Evolutionary conservation across 2,797 vertebrate species (phyloP).

Genomic region (Protosalanx chinensis): DNA sequence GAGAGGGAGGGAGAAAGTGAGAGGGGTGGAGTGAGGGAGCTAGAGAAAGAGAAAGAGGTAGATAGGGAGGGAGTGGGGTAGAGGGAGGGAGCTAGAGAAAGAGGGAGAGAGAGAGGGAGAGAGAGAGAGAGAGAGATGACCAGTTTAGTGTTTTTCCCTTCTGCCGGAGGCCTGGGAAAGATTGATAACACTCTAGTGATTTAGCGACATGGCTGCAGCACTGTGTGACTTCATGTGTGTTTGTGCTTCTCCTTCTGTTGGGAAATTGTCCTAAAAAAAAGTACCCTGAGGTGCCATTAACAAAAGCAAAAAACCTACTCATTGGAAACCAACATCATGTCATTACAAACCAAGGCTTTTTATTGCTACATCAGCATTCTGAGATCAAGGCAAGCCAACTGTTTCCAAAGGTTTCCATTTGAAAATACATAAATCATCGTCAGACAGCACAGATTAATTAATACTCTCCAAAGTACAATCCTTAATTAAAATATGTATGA

Average conservation of each 20-base stretch:
- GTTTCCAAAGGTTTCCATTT: conserved; percentile 26
- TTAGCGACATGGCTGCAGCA: conserved; percentile 21
- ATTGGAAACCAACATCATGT: conserved; percentile 21
- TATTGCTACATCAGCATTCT: neutral
- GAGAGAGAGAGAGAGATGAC: neutral
- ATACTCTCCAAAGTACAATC: conserved; percentile 41
- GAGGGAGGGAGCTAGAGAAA: neutral
- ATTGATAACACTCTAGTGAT: conserved; percentile 37
- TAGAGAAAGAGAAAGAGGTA: neutral
- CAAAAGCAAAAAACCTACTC: conserved; percentile 10
- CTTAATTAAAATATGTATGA: conserved; percentile 66
- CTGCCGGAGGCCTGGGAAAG: conserved; percentile 24
- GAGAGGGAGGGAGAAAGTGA: neutral
- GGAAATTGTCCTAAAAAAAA: neutral
- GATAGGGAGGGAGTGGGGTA: neutral
- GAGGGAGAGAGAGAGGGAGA: neutral
- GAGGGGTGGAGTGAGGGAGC: neutral
- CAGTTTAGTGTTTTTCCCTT: conserved; percentile 4
- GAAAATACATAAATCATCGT: conserved; percentile 35
- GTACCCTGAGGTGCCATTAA: conserved; percentile 1
- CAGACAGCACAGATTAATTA: conserved; percentile 47
- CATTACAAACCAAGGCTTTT: conserved; percentile 24
- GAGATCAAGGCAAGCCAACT: conserved; percentile 10
- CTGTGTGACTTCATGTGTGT: conserved; percentile 1
- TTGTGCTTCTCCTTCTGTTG: neutral